Evolutionary conservation across 23 tunicate genomes (phyloP).

Genomic region (Trididemnum nubilum): DNA sequence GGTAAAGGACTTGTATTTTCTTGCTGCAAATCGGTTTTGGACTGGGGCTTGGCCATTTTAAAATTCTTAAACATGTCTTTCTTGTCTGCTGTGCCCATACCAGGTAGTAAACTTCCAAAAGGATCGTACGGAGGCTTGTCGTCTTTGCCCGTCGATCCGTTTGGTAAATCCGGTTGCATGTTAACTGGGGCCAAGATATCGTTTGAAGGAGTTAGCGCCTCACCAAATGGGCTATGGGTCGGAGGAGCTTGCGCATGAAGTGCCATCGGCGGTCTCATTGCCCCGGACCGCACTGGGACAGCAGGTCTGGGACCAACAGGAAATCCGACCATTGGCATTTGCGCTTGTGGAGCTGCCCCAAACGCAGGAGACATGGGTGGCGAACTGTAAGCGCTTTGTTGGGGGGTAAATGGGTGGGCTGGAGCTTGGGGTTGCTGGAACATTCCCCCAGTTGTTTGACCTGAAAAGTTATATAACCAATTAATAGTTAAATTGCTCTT

Average conservation of each 20-base stretch:
- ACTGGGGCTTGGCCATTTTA: slow-evolving; percentile 77
- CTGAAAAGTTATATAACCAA: slow-evolving; percentile 6
- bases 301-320: slow-evolving; percentile 73
- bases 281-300: slow-evolving; percentile 79
- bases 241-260: slow-evolving; percentile 28
- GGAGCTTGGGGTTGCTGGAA: background rate
- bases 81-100: slow-evolving; percentile 54
- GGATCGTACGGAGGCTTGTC: slow-evolving; percentile 45
- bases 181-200: slow-evolving; percentile 41
- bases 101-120: slow-evolving; percentile 76
- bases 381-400: slow-evolving; percentile 15
- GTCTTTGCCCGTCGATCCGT: slow-evolving; percentile 17
- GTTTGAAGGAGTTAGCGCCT: background rate
- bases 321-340: slow-evolving; percentile 28
- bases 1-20: background rate
- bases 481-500: background rate
- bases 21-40: background rate
- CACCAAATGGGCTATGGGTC: slow-evolving; percentile 49
- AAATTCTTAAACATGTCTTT: slow-evolving; percentile 89
- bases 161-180: slow-evolving; percentile 5
- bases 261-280: slow-evolving; percentile 62
- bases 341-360: slow-evolving; percentile 22
- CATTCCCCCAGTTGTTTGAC: slow-evolving; percentile 1
- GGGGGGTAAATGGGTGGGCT: background rate
- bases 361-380: slow-evolving; percentile 8